These are phyloP conservation scores for Pristionchus japonicus DNA, from an alignment of 2,888 invertebrate species.

Conservation along the genomic window DNA sequence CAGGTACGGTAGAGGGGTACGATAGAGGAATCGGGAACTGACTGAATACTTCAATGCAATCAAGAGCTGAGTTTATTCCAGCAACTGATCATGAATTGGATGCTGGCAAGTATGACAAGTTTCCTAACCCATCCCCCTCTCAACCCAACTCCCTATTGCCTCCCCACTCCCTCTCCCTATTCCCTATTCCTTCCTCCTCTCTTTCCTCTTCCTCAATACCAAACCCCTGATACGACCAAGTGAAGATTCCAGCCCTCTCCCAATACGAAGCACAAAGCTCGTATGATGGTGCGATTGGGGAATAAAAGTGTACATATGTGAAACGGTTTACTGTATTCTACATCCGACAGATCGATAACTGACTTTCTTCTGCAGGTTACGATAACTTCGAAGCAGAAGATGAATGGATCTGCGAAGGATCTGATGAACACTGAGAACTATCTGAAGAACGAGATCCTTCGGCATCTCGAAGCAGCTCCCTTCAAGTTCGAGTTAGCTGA, in stretches of 20 bases:
- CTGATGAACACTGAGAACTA: constrained; percentile 32
- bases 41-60: background rate
- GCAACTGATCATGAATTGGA: background rate
- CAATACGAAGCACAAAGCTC: background rate
- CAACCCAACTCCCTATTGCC: background rate
- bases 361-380: constrained; percentile 28
- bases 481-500: constrained; percentile 33
- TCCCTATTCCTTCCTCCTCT: background rate
- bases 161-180: background rate
- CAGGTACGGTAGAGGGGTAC: constrained; percentile 22
- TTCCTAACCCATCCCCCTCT: background rate
- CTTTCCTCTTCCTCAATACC: background rate
- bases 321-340: background rate
- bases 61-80: background rate
- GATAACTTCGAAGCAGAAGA: constrained; percentile 42
- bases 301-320: background rate
- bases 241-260: background rate
- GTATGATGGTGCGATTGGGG: background rate
- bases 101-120: background rate
- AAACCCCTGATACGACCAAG: background rate
- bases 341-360: background rate
- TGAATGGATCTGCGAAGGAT: constrained; percentile 39
- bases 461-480: background rate
- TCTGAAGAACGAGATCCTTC: constrained; percentile 26
- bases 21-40: background rate